Conservation (phyloP, 2,113 vertebrate species). For the Vulpes lagopus region DNA sequence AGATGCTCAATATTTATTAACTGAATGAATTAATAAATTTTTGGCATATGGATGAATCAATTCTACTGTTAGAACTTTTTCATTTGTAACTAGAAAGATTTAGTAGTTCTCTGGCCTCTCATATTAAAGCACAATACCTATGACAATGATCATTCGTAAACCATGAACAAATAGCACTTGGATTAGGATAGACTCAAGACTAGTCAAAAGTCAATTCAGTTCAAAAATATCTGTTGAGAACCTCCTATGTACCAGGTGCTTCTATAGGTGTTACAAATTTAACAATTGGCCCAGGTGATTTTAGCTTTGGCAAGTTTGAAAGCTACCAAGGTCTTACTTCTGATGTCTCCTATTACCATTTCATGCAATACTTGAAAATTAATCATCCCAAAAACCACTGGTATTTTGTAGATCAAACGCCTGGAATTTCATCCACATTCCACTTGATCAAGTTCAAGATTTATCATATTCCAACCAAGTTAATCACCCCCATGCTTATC, state of each 20-base stretch:
- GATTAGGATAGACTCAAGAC: background rate
- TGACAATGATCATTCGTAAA: background rate
- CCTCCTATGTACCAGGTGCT: background rate
- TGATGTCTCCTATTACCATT: background rate
- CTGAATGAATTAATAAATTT: background rate
- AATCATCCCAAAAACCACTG: background rate
- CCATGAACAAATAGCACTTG: background rate
- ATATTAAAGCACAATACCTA: background rate
- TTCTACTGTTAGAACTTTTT: background rate
- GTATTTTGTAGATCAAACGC: background rate
- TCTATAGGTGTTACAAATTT: background rate
- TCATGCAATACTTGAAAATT: background rate
- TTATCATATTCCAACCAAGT: background rate
- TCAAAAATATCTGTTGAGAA: background rate
- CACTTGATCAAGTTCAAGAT: background rate
- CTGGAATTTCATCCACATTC: background rate
- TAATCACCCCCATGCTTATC: background rate
- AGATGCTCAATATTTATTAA: background rate
- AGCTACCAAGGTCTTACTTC: background rate
- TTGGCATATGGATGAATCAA: background rate
- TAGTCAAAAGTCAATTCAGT: background rate
- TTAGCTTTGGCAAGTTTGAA: background rate
- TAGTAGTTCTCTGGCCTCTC: background rate
- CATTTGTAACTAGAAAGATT: background rate
- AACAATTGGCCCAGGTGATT: background rate